A percentile compares a stretch with the other conserved stretches of the same genome.
phyloP scores from a whole-genome alignment of 2,113 vertebrate species.

The Polypterus bichir region DNA sequence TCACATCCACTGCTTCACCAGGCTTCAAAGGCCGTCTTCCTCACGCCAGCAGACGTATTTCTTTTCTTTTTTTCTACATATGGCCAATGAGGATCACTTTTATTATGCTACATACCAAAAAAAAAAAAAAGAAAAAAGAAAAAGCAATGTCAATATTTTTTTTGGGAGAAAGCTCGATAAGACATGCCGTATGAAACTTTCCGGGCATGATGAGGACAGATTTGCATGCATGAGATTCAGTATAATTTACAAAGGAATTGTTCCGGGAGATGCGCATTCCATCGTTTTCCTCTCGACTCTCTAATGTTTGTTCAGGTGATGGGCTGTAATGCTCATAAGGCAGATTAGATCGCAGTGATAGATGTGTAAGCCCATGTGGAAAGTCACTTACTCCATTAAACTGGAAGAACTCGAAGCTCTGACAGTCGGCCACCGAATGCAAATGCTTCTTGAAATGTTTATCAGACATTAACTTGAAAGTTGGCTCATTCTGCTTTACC shows the following conservation, averaged over 20 bases:
- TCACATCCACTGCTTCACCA: too few species aligned
- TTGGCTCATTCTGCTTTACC: too few species aligned
- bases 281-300: background rate
- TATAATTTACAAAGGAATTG: background rate
- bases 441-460: too few species aligned
- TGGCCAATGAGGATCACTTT: background rate
- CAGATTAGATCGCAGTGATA: background rate
- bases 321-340: background rate
- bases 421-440: too few species aligned
- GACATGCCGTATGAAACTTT: background rate
- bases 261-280: background rate
- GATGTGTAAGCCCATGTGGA: too few species aligned
- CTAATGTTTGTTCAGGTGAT: constrained; percentile 5
- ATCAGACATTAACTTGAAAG: too few species aligned
- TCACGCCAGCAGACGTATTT: too few species aligned
- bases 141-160: background rate
- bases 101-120: constrained; percentile 10
- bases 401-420: too few species aligned
- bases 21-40: too few species aligned
- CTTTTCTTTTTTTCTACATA: background rate
- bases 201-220: background rate
- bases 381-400: too few species aligned
- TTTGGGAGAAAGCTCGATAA: background rate
- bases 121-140: constrained; percentile 1
- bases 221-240: background rate